phyloP scores from a whole-genome alignment of 2,888 invertebrate genomes.

The Tortricodes alternella region DNA sequence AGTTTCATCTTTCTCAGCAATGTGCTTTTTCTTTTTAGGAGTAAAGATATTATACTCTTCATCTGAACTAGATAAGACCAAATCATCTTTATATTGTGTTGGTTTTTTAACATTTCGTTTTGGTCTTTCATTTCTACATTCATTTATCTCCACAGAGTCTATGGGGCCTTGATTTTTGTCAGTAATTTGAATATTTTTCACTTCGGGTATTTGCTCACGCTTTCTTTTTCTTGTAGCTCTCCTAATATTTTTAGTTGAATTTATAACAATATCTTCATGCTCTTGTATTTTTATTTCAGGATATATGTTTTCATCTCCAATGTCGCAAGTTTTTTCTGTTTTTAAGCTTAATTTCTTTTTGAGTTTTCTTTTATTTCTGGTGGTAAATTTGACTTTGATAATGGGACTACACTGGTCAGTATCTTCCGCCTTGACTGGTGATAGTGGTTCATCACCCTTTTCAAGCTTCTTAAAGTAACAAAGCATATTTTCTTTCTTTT shows the following conservation, averaged over 20 bases:
- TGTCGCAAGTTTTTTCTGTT: slow-evolving; percentile 33
- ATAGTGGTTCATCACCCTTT: slow-evolving; percentile 48
- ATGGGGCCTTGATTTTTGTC: background rate
- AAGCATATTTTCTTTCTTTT: slow-evolving; percentile 83
- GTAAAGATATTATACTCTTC: slow-evolving; percentile 73
- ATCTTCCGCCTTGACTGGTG: slow-evolving; percentile 40
- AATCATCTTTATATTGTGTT: slow-evolving; percentile 64
- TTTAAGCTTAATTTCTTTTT: slow-evolving; percentile 50
- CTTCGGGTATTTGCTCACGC: background rate
- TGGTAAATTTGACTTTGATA: slow-evolving; percentile 64
- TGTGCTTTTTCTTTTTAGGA: slow-evolving; percentile 62
- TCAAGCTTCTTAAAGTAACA: slow-evolving; percentile 83
- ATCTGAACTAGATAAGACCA: slow-evolving; percentile 61
- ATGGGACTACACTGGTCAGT: slow-evolving; percentile 40
- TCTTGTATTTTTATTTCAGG: slow-evolving; percentile 2
- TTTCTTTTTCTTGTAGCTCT: slow-evolving; percentile 24
- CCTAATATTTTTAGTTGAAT: slow-evolving; percentile 25
- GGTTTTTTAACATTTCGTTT: slow-evolving; percentile 66
- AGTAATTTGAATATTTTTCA: background rate
- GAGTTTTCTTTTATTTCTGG: slow-evolving; percentile 55
- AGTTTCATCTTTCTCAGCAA: slow-evolving; percentile 5
- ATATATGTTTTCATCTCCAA: slow-evolving; percentile 24
- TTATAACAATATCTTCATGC: slow-evolving; percentile 39
- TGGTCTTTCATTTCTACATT: slow-evolving; percentile 50
- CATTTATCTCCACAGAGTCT: background rate